phyloP scores from a whole-genome alignment of 2,888 invertebrate species.

The Coremacera marginata region DNA sequence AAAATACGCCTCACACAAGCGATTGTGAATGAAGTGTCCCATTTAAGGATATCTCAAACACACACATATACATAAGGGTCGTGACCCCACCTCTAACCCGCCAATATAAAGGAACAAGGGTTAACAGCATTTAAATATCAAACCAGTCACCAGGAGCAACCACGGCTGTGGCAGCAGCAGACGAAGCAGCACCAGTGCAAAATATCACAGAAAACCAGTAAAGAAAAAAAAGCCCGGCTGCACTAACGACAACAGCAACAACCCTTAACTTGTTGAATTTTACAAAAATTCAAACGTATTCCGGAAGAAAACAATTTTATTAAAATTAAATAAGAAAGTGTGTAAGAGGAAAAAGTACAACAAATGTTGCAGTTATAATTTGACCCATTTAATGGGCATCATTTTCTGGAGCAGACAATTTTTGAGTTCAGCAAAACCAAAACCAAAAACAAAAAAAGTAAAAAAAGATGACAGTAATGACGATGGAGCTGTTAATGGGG shows the following conservation, averaged over 20 bases:
- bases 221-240: slow-evolving; percentile 44
- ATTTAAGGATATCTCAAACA: slow-evolving; percentile 53
- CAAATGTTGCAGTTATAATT: slow-evolving; percentile 34
- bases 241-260: slow-evolving; percentile 45
- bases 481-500: background rate
- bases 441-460: no score
- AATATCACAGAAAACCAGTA: slow-evolving; percentile 36
- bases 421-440: background rate
- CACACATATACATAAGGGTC: slow-evolving; percentile 44
- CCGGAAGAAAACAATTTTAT: slow-evolving; percentile 44
- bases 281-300: slow-evolving; percentile 34
- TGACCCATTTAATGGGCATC: slow-evolving; percentile 31
- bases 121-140: slow-evolving; percentile 61
- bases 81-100: slow-evolving; percentile 63
- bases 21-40: slow-evolving; percentile 52
- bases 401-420: slow-evolving; percentile 32
- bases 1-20: background rate
- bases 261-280: slow-evolving; percentile 66
- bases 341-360: slow-evolving; percentile 22
- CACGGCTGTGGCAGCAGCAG: background rate
- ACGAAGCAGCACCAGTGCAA: background rate
- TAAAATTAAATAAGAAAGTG: slow-evolving; percentile 26
- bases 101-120: slow-evolving; percentile 56
- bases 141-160: slow-evolving; percentile 49
- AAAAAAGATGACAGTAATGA: background rate